phyloP scores from a whole-genome alignment of 2,113 vertebrate genomes.

The Neotoma lepida region DNA sequence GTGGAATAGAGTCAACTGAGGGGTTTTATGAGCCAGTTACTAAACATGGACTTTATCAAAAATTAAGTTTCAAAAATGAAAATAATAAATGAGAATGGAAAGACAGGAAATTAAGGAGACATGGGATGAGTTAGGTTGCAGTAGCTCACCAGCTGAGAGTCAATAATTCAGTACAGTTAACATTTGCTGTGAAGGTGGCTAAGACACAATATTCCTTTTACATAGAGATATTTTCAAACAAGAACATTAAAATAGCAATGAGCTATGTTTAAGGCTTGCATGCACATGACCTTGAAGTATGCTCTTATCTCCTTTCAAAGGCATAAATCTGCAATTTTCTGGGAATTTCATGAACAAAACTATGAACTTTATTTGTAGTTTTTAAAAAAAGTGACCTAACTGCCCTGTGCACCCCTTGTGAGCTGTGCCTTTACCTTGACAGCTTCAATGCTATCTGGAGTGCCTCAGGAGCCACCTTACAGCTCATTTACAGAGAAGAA shows the following conservation, averaged over 20 bases:
- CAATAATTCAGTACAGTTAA: background rate
- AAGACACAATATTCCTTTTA: background rate
- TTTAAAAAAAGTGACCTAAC: too few relatives aligned
- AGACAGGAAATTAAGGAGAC: background rate
- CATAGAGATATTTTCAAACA: background rate
- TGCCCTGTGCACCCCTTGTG: background rate
- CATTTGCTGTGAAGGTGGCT: background rate
- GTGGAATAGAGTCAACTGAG: background rate
- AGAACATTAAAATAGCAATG: background rate
- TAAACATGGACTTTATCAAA: background rate
- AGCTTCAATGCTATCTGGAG: background rate
- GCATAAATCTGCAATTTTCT: background rate
- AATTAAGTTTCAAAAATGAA: background rate
- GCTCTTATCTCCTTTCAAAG: background rate
- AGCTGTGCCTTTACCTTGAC: background rate
- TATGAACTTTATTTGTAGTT: background rate
- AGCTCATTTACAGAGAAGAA: background rate
- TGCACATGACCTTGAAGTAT: background rate
- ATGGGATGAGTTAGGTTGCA: background rate
- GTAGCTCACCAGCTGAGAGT: background rate
- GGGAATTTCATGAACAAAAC: background rate
- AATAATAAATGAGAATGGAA: background rate
- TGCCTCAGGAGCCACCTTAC: background rate
- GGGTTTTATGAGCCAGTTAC: constrained; percentile 12
- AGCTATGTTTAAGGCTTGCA: background rate